phyloP scores from a whole-genome alignment of 35 echinoderm and acorn worm genomes.

The Lytechinus variegatus region DNA sequence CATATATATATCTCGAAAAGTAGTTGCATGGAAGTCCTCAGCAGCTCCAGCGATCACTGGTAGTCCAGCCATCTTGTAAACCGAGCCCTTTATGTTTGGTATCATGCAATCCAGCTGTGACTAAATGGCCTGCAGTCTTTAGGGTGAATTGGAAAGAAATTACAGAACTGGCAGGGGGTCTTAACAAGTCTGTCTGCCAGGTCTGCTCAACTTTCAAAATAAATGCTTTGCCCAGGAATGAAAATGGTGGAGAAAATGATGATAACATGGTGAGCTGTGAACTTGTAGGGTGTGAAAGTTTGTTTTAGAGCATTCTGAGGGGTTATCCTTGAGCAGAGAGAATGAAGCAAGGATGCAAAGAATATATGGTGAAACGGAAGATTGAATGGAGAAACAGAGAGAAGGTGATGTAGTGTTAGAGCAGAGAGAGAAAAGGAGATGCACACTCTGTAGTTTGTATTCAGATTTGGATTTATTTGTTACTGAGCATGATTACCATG shows the following conservation, averaged over 20 bases:
- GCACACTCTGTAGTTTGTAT: not conserved
- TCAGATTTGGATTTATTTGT: too few species aligned
- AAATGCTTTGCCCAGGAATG: slow-evolving; percentile 1
- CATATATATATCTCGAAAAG: not conserved
- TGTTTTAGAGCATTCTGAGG: not conserved
- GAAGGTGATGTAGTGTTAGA: not conserved
- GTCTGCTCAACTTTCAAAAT: slow-evolving; percentile 2
- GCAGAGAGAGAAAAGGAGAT: not conserved
- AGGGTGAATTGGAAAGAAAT: slow-evolving; percentile 52
- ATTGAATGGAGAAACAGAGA: not conserved
- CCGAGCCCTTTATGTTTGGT: slow-evolving; percentile 12
- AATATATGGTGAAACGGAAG: too few species aligned
- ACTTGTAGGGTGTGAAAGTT: slow-evolving; percentile 6
- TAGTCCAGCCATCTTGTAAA: not conserved
- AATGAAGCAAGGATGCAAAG: not conserved
- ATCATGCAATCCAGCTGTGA: slow-evolving; percentile 33
- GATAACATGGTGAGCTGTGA: not conserved
- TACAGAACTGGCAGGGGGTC: slow-evolving; percentile 25
- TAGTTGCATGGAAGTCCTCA: not conserved
- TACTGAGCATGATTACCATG: too few species aligned
- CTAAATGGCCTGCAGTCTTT: slow-evolving; percentile 50
- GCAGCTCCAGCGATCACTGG: not conserved
- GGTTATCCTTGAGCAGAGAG: not conserved
- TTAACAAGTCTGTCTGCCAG: slow-evolving; percentile 13
- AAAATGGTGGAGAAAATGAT: not conserved